Evolutionary conservation across 2,113 vertebrate genomes (phyloP), one percentile per base, ranked within the genome.

Genomic region (Platysternon megacephalum): DNA sequence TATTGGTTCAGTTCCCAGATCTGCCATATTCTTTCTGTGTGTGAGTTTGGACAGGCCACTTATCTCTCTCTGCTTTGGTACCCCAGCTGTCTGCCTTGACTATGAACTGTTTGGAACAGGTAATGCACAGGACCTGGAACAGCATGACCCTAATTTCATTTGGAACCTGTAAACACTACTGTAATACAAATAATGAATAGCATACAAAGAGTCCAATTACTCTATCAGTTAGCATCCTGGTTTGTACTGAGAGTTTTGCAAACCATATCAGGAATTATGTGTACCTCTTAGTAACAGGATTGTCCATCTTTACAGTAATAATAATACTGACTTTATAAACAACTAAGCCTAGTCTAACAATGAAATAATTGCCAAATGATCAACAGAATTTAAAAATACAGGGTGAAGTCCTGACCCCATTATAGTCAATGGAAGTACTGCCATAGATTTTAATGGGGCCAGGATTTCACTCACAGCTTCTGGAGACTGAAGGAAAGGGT

Each of bases 291-390:
- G 61, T n/a, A 68, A 74, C 7, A 46, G 44, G 74, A 78, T 46
- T 14, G 7, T 46, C 26, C 0, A 0, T 2, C 3, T 86, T 48
- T 32, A 76, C 88, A 53, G 0, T 29, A 82, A 39, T 3, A 46
- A 79, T 76, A 13, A 19, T 48, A 7, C 10, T 74, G 48, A 76
- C 74, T 52, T 46, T 17, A 6, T 12, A 84, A 82, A 13, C 0
- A 3, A 4, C 39, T 84, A 61, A 39, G 82, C 56, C 61, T n/a
- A 52, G 49, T 76, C 6, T 49, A 44, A 85, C 80, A 90, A 39
- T 21, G 65, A n/a, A 39, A 14, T 12, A 79, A 4, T 11, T 85
- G 3, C 26, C 5, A 84, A 88, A 55, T n/a, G 0, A 48, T 8
- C n/a, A 9, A 65, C 72, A 28, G 49, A 29, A 0, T 3, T 11